phyloP scores from a whole-genome alignment of 1,140 invertebrate species.

The Lordiphosa mommai region DNA sequence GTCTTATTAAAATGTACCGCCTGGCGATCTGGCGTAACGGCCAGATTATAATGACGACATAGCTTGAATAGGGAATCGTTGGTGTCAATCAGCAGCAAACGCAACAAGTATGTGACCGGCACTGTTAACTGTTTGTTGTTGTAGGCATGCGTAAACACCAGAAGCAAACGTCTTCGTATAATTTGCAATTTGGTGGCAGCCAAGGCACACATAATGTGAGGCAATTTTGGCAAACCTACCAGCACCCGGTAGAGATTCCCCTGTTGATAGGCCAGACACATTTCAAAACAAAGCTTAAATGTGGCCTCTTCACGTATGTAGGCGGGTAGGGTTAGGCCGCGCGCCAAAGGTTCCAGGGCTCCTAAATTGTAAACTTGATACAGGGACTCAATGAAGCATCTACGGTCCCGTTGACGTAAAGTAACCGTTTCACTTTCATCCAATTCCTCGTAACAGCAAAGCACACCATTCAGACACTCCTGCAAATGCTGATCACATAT shows the following conservation, averaged over 20 bases:
- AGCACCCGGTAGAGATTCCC: slow-evolving; percentile 81
- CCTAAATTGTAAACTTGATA: slow-evolving; percentile 82
- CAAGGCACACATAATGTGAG: slow-evolving; percentile 80
- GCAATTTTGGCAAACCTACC: slow-evolving; percentile 75
- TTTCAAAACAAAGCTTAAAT: slow-evolving; percentile 64
- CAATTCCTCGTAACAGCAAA: slow-evolving; percentile 82
- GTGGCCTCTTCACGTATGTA: slow-evolving; percentile 35
- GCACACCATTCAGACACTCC: slow-evolving; percentile 82
- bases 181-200: slow-evolving; percentile 79
- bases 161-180: slow-evolving; percentile 80
- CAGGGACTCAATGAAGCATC: slow-evolving; percentile 80
- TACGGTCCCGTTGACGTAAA: slow-evolving; percentile 30
- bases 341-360: slow-evolving; percentile 76
- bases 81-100: slow-evolving; percentile 60
- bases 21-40: slow-evolving; percentile 32
- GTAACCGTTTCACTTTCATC: slow-evolving; percentile 54
- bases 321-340: slow-evolving; percentile 70
- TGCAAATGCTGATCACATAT: slow-evolving; percentile 83
- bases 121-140: slow-evolving; percentile 81
- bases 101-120: slow-evolving; percentile 76
- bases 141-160: slow-evolving; percentile 82
- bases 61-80: slow-evolving; percentile 46
- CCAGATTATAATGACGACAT: slow-evolving; percentile 63
- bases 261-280: slow-evolving; percentile 80
- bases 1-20: slow-evolving; percentile 60